Percentiles rank a stretch among this genome's conserved stretches.
Conservation (phyloP, 2,113 vertebrate species). For the Ctenodactylus gundi region DNA sequence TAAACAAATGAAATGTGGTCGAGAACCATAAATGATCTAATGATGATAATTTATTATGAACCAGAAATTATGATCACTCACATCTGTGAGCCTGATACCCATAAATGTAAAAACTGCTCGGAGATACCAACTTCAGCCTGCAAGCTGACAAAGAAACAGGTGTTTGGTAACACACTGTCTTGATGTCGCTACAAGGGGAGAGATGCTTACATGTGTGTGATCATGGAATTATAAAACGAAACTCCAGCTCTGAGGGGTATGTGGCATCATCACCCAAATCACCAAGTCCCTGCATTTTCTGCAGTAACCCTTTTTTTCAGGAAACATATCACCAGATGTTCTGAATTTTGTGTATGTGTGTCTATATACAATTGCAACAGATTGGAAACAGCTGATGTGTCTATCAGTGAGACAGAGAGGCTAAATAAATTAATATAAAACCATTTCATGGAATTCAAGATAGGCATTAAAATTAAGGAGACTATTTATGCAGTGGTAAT, state of each 20-base stretch:
- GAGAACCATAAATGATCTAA: not conserved
- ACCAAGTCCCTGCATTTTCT: not conserved
- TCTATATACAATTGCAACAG: not conserved
- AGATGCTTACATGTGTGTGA: not conserved
- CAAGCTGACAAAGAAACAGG: not conserved
- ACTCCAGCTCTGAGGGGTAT: not conserved
- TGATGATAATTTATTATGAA: not conserved
- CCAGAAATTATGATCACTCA: not conserved
- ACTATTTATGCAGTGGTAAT: not conserved
- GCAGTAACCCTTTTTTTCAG: not conserved
- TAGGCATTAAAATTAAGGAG: not conserved
- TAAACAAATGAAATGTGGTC: not conserved
- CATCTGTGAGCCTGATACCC: not conserved
- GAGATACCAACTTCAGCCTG: not conserved
- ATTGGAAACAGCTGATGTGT: not conserved
- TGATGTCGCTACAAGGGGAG: not conserved
- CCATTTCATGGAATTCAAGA: not conserved
- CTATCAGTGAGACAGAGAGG: not conserved
- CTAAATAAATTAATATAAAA: not conserved
- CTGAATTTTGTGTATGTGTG: not conserved
- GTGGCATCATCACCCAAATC: not conserved
- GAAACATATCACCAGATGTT: not conserved
- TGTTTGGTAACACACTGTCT: not conserved
- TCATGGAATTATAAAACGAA: not conserved
- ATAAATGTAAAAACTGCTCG: not conserved